Evolutionary conservation across 1,140 invertebrate genomes (phyloP), one percentile per base, ranked within the genome.

Genomic region (Phymorhynchus buccinoides): DNA sequence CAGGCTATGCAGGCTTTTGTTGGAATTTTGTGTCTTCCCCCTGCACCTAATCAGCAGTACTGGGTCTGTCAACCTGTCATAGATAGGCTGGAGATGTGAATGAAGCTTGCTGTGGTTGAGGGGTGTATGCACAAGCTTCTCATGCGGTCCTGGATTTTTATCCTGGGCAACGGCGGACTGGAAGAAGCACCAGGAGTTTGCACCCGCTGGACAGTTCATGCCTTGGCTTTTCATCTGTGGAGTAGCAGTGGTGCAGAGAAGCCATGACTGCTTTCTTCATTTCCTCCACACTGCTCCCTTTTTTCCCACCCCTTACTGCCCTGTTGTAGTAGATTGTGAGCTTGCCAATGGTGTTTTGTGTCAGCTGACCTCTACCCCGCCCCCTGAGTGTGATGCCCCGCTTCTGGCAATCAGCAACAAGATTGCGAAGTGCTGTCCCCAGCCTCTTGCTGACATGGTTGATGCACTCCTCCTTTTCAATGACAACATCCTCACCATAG

Each of bases 401-500:
- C 62, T 85, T 85, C 32, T 22, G 37, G 14, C 71, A 66, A n/a
- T 81, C 79, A 30, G 78, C 39, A 6, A 75, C 79, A n/a, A 85
- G 56, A 73, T 85, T 85, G 18, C 62, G 56, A 6, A 85, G 42
- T 12, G 84, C 79, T 48, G 84, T 82, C 42, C 79, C 62, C 16
- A 85, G 62, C 6, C 80, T 56, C 48, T 85, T 85, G 78, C 78
- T 66, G 68, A 85, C 66, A 75, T 82, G 79, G 42, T 75, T 85
- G 52, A 85, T 62, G 68, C 84, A 85, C 30, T 82, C 84, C n/a
- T 85, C 44, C 80, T 85, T 85, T 27, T 73, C 52, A 14, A 85
- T 82, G 7, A 30, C 39, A 6, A 66, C 52, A 2, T 82, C 80
- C 0, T 82, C 80, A 16, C 80, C 80, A 66, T 82, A 66, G 18